Base-by-base conservation (phyloP, 1,140 invertebrate species). In the Limonius californicus region DNA sequence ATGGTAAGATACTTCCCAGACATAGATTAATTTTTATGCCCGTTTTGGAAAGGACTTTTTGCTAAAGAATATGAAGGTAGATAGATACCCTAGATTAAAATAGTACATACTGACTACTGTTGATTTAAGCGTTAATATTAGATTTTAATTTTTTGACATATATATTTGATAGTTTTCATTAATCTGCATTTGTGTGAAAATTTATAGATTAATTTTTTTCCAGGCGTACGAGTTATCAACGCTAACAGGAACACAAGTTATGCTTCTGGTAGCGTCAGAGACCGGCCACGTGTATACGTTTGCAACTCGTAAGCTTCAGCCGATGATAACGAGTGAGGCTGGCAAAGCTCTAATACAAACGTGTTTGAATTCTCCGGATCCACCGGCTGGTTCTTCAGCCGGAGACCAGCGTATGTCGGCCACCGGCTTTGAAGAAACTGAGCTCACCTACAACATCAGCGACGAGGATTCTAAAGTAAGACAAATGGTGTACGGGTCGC, bases 261-360 rank as follows among this genome's bases (percentile, higher is more conserved):
- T 97, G 94, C 80, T 97, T 57, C 80, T 97, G 71, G 95, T 97
- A 58, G 95, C 94, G 23, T 95, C 92, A 30, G 95, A 97, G 78
- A 97, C 94, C 11, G 95, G 97, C 2, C 98, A 99, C 82, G 97
- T 99, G 68, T 99, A 99, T 81, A 99, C 98, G 53, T 99, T 99
- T 82, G 97, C 98, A 27, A 99, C 98, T 50, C 84, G 95, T 58
- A 99, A 99, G 79, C 83, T 99, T 42, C 96, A 99, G 78, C 98
- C 97, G 54, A 99, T 99, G 96, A 99, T 99, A 76, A 98, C 95
- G 12, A 97, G 94, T 69, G 97, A 99, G 74, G 94, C 95, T 59
- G 98, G 97, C 50, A 99, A 99, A 79, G 90, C 94, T 47, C 83
- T 99, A 50, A 99, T 99, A 72, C 97, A 99, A 80, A 98, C 95